A percentile compares a stretch with the other conserved stretches of the same genome.
Evolutionary conservation across 2,888 invertebrate species (phyloP).

Genomic region (Drosophila paranaensis): DNA sequence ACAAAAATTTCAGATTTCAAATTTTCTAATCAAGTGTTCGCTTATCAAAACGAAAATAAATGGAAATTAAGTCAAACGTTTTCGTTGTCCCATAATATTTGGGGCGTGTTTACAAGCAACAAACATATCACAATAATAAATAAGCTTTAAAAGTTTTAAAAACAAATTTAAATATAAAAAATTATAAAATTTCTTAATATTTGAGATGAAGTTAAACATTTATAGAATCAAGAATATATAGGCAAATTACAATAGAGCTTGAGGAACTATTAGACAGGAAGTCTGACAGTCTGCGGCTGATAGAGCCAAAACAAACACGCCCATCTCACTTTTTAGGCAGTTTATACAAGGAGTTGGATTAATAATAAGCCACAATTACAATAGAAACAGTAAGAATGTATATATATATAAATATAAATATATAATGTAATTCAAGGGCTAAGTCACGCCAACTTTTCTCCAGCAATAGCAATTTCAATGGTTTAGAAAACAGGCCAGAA

Average conservation of each 20-base stretch:
- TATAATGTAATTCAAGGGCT: neutral
- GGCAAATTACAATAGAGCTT: too few species aligned
- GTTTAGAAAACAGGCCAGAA: neutral
- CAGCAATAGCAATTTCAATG: neutral
- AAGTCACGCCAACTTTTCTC: neutral
- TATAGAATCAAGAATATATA: too few species aligned
- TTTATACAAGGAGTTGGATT: neutral
- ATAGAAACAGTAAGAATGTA: neutral
- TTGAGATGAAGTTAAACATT: too few species aligned
- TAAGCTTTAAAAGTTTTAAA: neutral
- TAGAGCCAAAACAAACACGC: neutral
- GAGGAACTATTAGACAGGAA: neutral
- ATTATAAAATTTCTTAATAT: too few species aligned
- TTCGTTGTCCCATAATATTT: too few species aligned
- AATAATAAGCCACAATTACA: neutral
- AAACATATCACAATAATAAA: neutral
- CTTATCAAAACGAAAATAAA: slow-evolving; percentile 1
- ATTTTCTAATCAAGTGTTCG: neutral
- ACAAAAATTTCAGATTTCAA: neutral
- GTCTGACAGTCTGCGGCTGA: neutral
- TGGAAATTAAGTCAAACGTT: neutral
- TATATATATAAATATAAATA: neutral
- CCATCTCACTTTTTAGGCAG: neutral
- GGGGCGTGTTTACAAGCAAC: neutral
- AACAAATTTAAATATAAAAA: too few species aligned